A percentile compares a stretch with the other conserved stretches of the same genome.
Conservation (phyloP, 2,113 vertebrate genomes). For the Actenoides lindsayi region DNA sequence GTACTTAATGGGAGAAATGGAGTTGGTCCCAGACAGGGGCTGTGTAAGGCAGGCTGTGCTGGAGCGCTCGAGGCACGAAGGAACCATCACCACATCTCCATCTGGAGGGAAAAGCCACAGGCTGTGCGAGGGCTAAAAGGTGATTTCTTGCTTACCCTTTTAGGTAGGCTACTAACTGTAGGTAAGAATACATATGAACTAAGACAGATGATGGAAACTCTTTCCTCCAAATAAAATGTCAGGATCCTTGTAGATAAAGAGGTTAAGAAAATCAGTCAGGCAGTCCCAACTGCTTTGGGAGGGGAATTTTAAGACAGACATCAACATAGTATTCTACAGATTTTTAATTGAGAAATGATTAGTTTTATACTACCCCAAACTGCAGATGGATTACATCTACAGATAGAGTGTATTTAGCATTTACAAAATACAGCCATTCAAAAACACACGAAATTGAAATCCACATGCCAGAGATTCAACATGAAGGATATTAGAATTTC, state of each 20-base stretch:
- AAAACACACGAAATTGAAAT: neutral
- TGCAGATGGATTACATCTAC: neutral
- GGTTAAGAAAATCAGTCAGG: neutral
- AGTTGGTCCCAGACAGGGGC: neutral
- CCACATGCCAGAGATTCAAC: neutral
- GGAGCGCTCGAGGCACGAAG: neutral
- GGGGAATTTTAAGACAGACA: neutral
- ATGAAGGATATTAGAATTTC: neutral
- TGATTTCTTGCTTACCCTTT: neutral
- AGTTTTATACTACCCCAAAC: neutral
- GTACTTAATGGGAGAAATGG: neutral
- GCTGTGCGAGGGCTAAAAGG: accelerated
- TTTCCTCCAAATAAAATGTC: neutral
- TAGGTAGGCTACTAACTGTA: accelerated
- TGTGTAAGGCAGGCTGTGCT: neutral
- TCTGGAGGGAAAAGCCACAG: neutral
- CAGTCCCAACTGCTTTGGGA: neutral
- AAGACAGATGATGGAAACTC: neutral
- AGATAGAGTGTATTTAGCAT: neutral
- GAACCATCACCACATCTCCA: neutral
- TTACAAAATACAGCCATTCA: neutral
- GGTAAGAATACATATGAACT: neutral
- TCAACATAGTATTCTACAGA: neutral
- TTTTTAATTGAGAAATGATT: neutral
- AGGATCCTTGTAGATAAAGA: neutral